These are phyloP conservation scores for Isaurus tuberculatus DNA, from an alignment of 92 coral and sea anemone species.

Conservation along the genomic window DNA sequence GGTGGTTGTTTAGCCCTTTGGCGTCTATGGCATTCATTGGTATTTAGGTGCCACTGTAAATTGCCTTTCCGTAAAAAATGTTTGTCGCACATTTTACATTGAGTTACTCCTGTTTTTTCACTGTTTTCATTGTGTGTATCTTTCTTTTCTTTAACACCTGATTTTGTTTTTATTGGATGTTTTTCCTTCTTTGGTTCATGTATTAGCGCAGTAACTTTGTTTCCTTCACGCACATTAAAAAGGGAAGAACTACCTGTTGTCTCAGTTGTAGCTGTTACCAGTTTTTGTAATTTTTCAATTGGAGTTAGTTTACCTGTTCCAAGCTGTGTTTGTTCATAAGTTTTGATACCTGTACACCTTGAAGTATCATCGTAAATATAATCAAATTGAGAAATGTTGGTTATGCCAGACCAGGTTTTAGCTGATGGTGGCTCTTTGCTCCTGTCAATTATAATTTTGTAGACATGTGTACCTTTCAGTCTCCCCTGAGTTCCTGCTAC, in stretches of 20 bases:
- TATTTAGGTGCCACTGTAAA: neutral
- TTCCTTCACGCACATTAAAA: neutral
- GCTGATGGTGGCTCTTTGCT: slow-evolving; percentile 48
- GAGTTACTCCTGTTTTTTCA: neutral
- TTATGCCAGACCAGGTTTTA: slow-evolving; percentile 51
- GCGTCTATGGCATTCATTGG: neutral
- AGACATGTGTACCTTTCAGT: slow-evolving; percentile 52
- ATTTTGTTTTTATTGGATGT: neutral
- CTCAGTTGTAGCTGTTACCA: neutral
- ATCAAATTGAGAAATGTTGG: slow-evolving; percentile 42
- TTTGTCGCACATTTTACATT: slow-evolving; percentile 4
- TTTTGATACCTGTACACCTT: neutral
- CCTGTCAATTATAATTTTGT: slow-evolving; percentile 45
- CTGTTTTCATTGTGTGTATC: neutral
- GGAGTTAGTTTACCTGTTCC: neutral
- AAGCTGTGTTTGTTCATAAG: neutral
- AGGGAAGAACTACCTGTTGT: slow-evolving; percentile 11
- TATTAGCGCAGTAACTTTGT: neutral
- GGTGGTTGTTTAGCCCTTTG: neutral
- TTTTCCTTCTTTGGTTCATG: neutral
- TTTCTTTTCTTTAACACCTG: neutral
- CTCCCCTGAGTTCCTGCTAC: slow-evolving; percentile 31
- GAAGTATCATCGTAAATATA: slow-evolving; percentile 18
- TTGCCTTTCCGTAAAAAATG: slow-evolving; percentile 2
- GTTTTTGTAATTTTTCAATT: slow-evolving; percentile 5